Conservation (phyloP, 2,113 vertebrate genomes). For the Ailurus styani region DNA sequence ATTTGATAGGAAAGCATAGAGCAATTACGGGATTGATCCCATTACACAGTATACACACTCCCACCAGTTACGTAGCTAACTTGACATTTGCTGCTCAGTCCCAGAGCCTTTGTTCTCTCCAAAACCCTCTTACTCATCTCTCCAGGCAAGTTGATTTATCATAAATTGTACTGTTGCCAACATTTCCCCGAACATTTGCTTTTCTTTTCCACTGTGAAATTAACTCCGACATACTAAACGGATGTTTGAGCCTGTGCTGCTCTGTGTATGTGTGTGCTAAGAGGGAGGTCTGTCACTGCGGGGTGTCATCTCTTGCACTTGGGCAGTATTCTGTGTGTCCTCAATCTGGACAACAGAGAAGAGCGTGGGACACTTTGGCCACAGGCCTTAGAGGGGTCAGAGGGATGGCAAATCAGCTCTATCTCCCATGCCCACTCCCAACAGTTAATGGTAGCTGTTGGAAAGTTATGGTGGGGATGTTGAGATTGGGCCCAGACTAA, state of each 20-base stretch:
- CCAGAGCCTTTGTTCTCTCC: conserved; percentile 40
- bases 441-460: not conserved
- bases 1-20: conserved; percentile 47
- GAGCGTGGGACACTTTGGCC: not conserved
- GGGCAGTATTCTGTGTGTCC: not conserved
- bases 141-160: conserved; percentile 55
- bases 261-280: not conserved
- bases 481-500: not conserved
- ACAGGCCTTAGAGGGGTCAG: not conserved
- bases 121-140: conserved; percentile 36
- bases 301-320: too few species aligned
- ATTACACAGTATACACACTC: not conserved
- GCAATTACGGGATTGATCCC: conserved; percentile 45
- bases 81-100: not conserved
- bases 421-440: not conserved
- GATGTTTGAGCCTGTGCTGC: not conserved
- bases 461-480: not conserved
- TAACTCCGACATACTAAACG: not conserved
- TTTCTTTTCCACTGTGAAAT: conserved; percentile 24
- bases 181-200: conserved; percentile 47
- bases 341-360: not conserved
- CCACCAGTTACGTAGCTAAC: not conserved
- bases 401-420: not conserved
- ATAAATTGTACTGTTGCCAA: conserved; percentile 30
- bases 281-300: not conserved